phyloP scores from a whole-genome alignment of 2,888 invertebrate species.

The Pammene aurita region DNA sequence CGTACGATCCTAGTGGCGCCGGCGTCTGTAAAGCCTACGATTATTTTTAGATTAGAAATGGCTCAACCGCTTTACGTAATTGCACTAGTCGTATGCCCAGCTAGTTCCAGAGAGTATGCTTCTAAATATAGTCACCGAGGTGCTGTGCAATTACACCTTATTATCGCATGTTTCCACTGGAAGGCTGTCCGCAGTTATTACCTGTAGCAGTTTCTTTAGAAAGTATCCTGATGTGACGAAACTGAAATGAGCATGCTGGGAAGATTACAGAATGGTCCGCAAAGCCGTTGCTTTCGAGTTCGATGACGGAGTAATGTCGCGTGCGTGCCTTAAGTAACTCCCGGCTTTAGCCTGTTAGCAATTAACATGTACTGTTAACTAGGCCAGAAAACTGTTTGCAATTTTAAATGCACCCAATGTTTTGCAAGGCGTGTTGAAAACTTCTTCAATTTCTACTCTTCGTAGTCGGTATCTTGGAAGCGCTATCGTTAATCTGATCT shows the following conservation, averaged over 20 bases:
- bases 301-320: conserved; percentile 69
- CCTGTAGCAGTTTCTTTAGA: conserved; percentile 78
- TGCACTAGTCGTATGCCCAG: conserved; percentile 79
- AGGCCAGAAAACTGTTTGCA: conserved; percentile 60
- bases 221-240: conserved; percentile 80
- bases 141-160: conserved; percentile 80
- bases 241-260: conserved; percentile 69
- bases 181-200: conserved; percentile 68
- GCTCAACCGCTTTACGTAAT: conserved; percentile 83
- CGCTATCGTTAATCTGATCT: conserved; percentile 29
- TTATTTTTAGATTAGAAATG: conserved; percentile 84
- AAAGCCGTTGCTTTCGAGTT: conserved; percentile 66
- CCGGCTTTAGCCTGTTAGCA: conserved; percentile 51
- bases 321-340: conserved; percentile 72
- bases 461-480: conserved; percentile 10
- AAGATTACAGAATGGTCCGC: conserved; percentile 68
- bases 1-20: conserved; percentile 80
- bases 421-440: conserved; percentile 41
- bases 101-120: conserved; percentile 78
- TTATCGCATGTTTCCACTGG: conserved; percentile 82
- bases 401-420: conserved; percentile 48
- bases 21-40: conserved; percentile 79
- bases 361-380: conserved; percentile 58
- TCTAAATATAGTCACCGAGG: conserved; percentile 81
- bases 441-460: conserved; percentile 29